Conservation (phyloP, 2,797 vertebrate species). For the Leptoclinus maculatus region DNA sequence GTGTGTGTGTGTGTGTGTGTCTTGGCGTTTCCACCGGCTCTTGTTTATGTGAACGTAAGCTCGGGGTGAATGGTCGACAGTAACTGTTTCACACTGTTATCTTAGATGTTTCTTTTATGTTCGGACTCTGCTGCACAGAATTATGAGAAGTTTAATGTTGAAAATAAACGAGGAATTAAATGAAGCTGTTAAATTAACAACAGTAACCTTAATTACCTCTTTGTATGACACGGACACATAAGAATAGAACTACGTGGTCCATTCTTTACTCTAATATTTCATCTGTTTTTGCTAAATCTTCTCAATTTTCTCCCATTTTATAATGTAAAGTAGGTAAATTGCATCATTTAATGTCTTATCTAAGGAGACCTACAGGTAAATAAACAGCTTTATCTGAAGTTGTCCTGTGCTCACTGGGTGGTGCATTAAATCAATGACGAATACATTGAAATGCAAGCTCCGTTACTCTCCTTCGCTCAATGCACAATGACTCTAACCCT, state of each 20-base stretch:
- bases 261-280: neutral
- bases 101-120: conserved; percentile 40
- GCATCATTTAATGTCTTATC: neutral
- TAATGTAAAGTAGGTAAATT: neutral
- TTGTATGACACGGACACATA: rapidly evolving
- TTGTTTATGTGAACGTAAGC: conserved; percentile 62
- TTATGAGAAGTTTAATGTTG: neutral
- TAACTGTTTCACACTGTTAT: conserved; percentile 59
- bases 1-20: conserved; percentile 9
- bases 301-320: neutral
- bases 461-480: neutral
- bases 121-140: neutral
- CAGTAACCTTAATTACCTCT: neutral
- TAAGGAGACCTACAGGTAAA: neutral
- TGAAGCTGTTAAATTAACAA: neutral
- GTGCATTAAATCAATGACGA: neutral
- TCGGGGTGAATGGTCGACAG: conserved; percentile 67
- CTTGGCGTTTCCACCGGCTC: conserved; percentile 19
- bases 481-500: neutral
- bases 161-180: neutral
- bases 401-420: neutral
- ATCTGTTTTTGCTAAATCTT: neutral
- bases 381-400: neutral
- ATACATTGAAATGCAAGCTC: neutral
- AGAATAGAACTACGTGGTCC: neutral